A percentile compares a stretch with the other conserved stretches of the same genome.
phyloP scores from a whole-genome alignment of 2,113 vertebrate genomes.

The Sitta europaea region DNA sequence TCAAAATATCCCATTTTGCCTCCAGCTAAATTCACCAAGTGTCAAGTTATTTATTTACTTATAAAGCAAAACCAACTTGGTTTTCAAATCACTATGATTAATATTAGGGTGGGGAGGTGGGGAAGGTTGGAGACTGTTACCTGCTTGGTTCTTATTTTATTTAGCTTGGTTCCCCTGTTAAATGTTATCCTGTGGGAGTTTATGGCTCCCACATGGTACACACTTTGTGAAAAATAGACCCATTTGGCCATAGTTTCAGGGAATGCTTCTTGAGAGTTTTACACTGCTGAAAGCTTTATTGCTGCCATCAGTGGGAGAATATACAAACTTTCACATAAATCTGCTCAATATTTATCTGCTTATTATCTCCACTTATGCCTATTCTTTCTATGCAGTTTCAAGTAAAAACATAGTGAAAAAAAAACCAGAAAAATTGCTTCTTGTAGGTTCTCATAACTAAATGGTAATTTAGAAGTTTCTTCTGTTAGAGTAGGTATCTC shows the following conservation, averaged over 20 bases:
- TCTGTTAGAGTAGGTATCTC: not conserved
- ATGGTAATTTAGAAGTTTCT: not conserved
- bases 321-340: conserved; percentile 62
- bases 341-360: conserved; percentile 18
- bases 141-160: conserved; percentile 8
- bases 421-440: not conserved
- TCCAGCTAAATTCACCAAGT: not conserved
- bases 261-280: conserved; percentile 70
- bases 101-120: not conserved
- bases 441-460: not conserved
- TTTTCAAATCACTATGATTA: not conserved
- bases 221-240: conserved; percentile 67
- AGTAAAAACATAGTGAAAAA: not conserved
- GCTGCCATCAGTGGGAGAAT: conserved; percentile 33
- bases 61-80: not conserved
- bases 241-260: conserved; percentile 66
- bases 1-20: conserved; percentile 4
- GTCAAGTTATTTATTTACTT: conserved; percentile 19
- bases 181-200: conserved; percentile 66
- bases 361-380: not conserved
- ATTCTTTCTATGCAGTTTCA: not conserved
- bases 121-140: not conserved
- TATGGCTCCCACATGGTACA: conserved; percentile 1
- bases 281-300: conserved; percentile 68
- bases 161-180: conserved; percentile 39